Percentiles rank a stretch among this genome's conserved stretches.
These are phyloP conservation scores for Dendroctonus valens DNA, from an alignment of 1,140 invertebrate genomes.

Conservation along the genomic window DNA sequence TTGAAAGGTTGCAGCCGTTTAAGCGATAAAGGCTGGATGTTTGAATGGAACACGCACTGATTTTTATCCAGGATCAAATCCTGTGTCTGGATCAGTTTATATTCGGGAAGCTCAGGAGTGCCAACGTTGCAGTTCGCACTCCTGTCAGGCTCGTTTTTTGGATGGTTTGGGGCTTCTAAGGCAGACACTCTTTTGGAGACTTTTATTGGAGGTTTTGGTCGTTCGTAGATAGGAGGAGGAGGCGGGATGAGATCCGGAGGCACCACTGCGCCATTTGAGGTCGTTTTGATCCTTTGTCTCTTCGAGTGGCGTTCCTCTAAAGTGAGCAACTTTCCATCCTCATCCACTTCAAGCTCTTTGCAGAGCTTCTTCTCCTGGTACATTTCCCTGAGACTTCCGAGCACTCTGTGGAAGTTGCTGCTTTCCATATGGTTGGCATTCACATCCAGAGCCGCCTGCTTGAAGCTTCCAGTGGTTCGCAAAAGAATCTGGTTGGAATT, in stretches of 20 bases:
- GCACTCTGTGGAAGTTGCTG: slow-evolving; percentile 52
- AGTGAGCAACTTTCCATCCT: slow-evolving; percentile 57
- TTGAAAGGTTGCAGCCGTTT: slow-evolving; percentile 16
- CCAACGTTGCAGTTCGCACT: slow-evolving; percentile 48
- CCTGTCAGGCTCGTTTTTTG: slow-evolving; percentile 66
- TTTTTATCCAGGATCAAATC: slow-evolving; percentile 32
- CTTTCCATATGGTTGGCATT: slow-evolving; percentile 12
- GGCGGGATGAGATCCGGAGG: slow-evolving; percentile 67
- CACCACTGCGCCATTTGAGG: slow-evolving; percentile 51
- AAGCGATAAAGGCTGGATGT: not conserved
- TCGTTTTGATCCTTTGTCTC: slow-evolving; percentile 60
- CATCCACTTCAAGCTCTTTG: slow-evolving; percentile 44
- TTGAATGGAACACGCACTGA: slow-evolving; percentile 29
- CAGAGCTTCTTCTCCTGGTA: slow-evolving; percentile 59
- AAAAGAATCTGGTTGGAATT: slow-evolving; percentile 58
- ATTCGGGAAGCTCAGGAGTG: slow-evolving; percentile 42
- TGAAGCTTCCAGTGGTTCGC: slow-evolving; percentile 62
- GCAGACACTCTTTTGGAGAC: slow-evolving; percentile 46
- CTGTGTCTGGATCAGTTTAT: slow-evolving; percentile 25
- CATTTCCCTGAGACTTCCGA: slow-evolving; percentile 69
- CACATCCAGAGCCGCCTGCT: slow-evolving; percentile 48
- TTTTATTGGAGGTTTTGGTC: slow-evolving; percentile 58
- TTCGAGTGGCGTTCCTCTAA: slow-evolving; percentile 66
- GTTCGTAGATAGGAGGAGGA: slow-evolving; percentile 59
- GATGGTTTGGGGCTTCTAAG: slow-evolving; percentile 40